A percentile compares a stretch with the other conserved stretches of the same genome.
phyloP scores from a whole-genome alignment of 1,140 invertebrate genomes.

The Cheumatopsyche charites region DNA sequence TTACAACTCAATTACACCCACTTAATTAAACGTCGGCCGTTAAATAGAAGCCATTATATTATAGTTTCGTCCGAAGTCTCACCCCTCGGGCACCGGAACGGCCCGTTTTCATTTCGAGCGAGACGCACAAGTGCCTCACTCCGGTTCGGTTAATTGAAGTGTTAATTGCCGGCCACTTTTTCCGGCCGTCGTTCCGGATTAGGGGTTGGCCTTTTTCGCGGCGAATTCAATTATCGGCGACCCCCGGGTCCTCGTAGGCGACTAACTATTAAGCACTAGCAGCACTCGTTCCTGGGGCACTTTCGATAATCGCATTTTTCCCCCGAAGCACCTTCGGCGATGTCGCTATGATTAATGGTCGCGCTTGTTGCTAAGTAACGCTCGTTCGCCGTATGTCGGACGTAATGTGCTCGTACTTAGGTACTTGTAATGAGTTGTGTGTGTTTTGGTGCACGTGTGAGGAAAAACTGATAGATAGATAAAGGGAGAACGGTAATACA shows the following conservation, averaged over 20 bases:
- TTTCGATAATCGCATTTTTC: slow-evolving; percentile 27
- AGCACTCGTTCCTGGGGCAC: background rate
- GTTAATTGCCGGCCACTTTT: slow-evolving; percentile 26
- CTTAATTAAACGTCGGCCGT: too few relatives aligned
- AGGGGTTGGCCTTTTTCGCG: slow-evolving; percentile 12
- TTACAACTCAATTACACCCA: too few relatives aligned
- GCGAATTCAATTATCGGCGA: slow-evolving; percentile 31
- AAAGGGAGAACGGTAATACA: too few relatives aligned
- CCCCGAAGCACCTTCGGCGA: slow-evolving; percentile 30
- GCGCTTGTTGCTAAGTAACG: too few relatives aligned
- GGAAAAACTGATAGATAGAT: too few relatives aligned
- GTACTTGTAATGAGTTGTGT: too few relatives aligned
- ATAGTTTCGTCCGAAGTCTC: background rate
- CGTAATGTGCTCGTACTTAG: too few relatives aligned
- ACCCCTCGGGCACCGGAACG: too few relatives aligned
- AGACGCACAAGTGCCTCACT: too few relatives aligned
- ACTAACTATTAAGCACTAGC: background rate
- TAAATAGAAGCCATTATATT: too few relatives aligned
- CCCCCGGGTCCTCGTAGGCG: background rate
- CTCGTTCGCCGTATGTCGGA: too few relatives aligned
- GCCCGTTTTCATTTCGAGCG: background rate
- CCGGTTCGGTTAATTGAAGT: slow-evolving; percentile 14
- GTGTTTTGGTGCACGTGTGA: too few relatives aligned
- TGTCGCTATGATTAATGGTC: slow-evolving; percentile 40
- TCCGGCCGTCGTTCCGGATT: slow-evolving; percentile 12